Evolutionary conservation across 2,888 invertebrate species (phyloP), one percentile per base, ranked within the genome.

Genomic region (Tetropium fuscum): DNA sequence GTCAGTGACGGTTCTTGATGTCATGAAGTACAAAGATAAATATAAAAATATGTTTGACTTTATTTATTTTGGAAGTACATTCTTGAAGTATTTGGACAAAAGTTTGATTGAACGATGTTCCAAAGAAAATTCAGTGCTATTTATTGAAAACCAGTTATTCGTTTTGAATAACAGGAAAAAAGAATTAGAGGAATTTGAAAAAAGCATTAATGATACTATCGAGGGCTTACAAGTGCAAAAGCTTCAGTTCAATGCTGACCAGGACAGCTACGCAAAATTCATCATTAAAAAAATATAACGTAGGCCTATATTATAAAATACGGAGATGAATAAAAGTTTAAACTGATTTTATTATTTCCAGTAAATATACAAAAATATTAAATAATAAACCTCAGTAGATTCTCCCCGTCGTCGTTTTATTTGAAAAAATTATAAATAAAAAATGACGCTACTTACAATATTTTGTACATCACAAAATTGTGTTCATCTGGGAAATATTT

Each of bases 141-240:
- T 92, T 4, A 83, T 92, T 72, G 93, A 93, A 80, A 88, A 90
- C 8, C 86, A 87, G 57, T 86, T 90, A 72, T 88, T 87, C 73
- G 83, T 89, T 60, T 82, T 88, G 16, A 86, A 85, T 53, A 78
- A 87, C 36, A 85, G 87, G 44, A 85, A 87, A 59, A 88, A 90
- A 7, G 84, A 87, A 20, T 83, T 91, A 5, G 81, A 85, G 45
- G 84, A 85, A 2, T 67, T 66, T 73, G 86, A 84, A 1, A 80
- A 86, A 0, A 85, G 86, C 70, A 82, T 92, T 36, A 82, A 84
- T 63, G 82, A 84, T 44, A 84, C 84, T 16, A 84, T 89, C 0
- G 82, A 84, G 2, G 80, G 83, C 1, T 83, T 84, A 0, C 84
- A 87, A 43, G 13, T 64, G 3, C 53, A 63, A 6, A 65, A 68